Evolutionary conservation across 35 echinoderm and acorn worm genomes (phyloP), one percentile per base, ranked within the genome.

Genomic region (Stichopus chloronotus): DNA sequence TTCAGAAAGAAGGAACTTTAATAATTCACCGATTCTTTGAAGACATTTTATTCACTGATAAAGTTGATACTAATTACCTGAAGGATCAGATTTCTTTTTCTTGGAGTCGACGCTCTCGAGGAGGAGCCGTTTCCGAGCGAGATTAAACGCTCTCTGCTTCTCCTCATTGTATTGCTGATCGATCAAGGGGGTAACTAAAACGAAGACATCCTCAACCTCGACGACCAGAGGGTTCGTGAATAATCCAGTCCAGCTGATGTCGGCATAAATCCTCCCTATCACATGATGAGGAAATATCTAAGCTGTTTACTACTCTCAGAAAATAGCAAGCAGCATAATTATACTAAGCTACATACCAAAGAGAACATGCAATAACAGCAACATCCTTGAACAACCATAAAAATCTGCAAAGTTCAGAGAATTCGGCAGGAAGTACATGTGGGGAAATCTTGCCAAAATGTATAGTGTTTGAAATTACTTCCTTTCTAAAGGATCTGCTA

Each of bases 101-200:
- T 95, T 82, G 11, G 21, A 77, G 8, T 99, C 97, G n/a, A 99
- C 63, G 25, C 92, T 92, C 52, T 96, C 72, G 10, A 99, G 90
- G 5, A 91, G 63, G 63, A 96, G 92, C n/a, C 90, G 92, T 68
- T 99, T 99, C 74, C 90, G 54, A 20, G 97, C 97, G 71, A 94
- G 92, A 84, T 96, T 74, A 19, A 96, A 83, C 7, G 86, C 68
- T 53, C 52, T 92, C 21, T 96, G 93, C 78, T 90, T 93, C 25
- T 88, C 91, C 72, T 94, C 93, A 96, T 99, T 88, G 76, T 99
- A 99, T 11, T 95, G 97, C 69, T 94, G 86, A 86, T 96, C 97
- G 63, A 94, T 92, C 24, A 96, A 55, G 1, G 97, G 97, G 58
- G 88, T 93, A 25, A 88, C 97, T 24, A 99, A 78, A 7, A 99